Evolutionary conservation across 2,888 invertebrate species (phyloP), one percentile per base, ranked within the genome.

Genomic region (Apamea monoglypha): DNA sequence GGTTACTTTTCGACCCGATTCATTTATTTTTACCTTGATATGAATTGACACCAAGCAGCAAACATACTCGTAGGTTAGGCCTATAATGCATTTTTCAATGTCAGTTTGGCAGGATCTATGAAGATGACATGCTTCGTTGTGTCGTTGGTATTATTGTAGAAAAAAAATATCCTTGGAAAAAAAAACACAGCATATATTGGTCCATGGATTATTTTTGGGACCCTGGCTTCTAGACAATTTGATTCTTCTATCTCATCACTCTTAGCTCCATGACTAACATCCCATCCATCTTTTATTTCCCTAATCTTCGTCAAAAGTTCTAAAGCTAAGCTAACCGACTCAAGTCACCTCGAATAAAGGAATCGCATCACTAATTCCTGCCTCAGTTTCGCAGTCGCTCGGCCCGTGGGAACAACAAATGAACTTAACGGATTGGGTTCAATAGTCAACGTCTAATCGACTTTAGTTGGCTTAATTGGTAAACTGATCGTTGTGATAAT

Each of bases 401-500:
- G 81, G 66, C 86, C 82, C 93, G 91, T 92, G 92, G 91, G 93
- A 93, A 92, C 88, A 88, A 90, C 85, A 89, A 92, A 91, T 90
- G 88, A 91, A 90, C 90, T 89, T 87, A 81, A 89, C 86, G 84
- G 88, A 90, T 91, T 89, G 87, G 90, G 89, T 91, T 92, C 89
- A 92, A 89, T 91, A 90, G 87, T 84, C 88, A 91, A 78, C 88
- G 85, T 88, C 90, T 93, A 92, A 93, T 93, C 87, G 87, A 89
- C 89, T 90, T 90, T 89, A 91, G 90, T 91, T 90, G 87, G 88
- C 89, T 89, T 91, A 92, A 93, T 93, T 92, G 91, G 90, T 93
- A 91, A 93, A 91, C 84, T 88, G 88, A 91, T 92, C 90, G 91
- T 91, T 89, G 89, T 86, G 83, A 63, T 77, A 86, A 80, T 81